Base-by-base conservation (phyloP, 35 echinoderm and acorn worm species). In the Ophioderma brevispina region DNA sequence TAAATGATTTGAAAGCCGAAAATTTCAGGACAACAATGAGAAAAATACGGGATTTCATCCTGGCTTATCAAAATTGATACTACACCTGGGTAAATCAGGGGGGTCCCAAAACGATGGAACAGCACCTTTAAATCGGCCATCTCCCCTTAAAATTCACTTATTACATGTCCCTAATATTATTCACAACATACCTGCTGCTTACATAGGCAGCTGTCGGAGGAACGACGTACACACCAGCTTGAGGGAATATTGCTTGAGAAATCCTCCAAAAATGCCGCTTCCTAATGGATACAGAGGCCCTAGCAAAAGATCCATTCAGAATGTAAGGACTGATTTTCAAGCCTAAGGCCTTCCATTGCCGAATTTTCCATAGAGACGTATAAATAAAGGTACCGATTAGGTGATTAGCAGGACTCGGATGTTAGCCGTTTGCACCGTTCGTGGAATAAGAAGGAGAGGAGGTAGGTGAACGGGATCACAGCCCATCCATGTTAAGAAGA, bases 401-500 rank as follows among this genome's bases (percentile, higher is more conserved):
- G 80, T 96, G 78, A 93, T 52, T 23, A 96, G 89, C 13, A 90
- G 59, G 40, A 96, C 89, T 18, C 91, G 82, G 50, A 92, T 87
- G 41, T 90, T 93, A 25, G 91, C 94, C 0, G 91, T 90, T 1
- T 91, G 64, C n/a, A n/a, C 8, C 91, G 94, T 31, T 90, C 91
- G 30, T 89, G 76, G 55, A 96, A 96, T 35, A 90, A 46, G 80
- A 93, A 96, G 6, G 94, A 89, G 6, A 96, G 83, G 19, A 96
- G 88, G 79, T 96, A 96, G 11, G 82, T 96, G 30, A 96, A 43
- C 0, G 94, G 94, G 37, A 96, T 96, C 15, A 96, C 83, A 13
- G 94, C 91, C 94, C 94, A 96, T 34, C 94, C 94, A n/a, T 8
- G 92, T 86, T 38, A 96, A 81, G 76, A 93, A 86, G 0, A 96